Base-by-base conservation (phyloP, 2,797 vertebrate genomes). In the Notoglanidium macrostoma region DNA sequence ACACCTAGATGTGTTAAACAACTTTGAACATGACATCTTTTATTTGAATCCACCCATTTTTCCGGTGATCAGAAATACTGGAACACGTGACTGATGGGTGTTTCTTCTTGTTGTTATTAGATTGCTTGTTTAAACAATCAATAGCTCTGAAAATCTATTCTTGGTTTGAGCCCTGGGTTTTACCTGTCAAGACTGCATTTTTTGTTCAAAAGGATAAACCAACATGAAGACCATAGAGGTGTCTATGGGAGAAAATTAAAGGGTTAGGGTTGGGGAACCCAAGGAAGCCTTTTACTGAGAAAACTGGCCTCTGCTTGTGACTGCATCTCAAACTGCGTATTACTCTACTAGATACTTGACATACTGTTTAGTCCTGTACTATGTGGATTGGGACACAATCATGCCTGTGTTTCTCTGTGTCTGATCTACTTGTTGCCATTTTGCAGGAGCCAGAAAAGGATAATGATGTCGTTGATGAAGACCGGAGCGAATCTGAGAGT, bases 401-500 rank as follows among this genome's bases (percentile, higher is more conserved):
- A 40, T 68, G 5, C n/a, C 57, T 73, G 32, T 74, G 19, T 88
- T 61, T 79, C 9, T 77, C 40, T 9, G 79, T 49, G 26, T 29
- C 46, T 63, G 26, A 82, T 65, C 44, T 67, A 46, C 44, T 49
- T 82, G 40, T 29, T 84, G 40, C 6, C 23, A 21, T 82, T 70
- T 90, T 85, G 59, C 65, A 96, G 95, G 93, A 92, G 87, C 93
- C 92, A 19, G 96, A 86, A 67, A 63, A 85, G 57, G 85, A 90
- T 0, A 95, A 95, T 0, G 96, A 96, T 0, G 96, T 95, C 0
- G 94, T 95, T 0, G 96, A 94, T 0, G 95, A 96, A 0, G 95
- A 94, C 0, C 95, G 95, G 17, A 90, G 90, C 29, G 94, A 94
- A 80, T 95, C 96, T 35, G 96, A 95, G n/a, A 81, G 97, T 9